A percentile compares a stretch with the other conserved stretches of the same genome.
phyloP scores from a whole-genome alignment of 1,140 invertebrate species.

The Prorops nasuta region DNA sequence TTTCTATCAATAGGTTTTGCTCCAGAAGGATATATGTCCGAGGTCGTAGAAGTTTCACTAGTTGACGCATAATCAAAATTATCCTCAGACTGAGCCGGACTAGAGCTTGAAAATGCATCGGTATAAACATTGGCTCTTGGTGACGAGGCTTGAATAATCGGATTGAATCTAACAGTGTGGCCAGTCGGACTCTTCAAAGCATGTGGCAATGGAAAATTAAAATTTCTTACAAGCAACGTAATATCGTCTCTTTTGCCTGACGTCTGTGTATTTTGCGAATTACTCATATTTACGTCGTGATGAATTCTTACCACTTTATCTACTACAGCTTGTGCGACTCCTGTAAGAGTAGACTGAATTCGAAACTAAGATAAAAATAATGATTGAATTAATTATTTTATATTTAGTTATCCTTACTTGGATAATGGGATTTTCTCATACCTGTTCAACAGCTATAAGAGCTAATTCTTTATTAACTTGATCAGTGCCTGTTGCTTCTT shows the following conservation, averaged over 20 bases:
- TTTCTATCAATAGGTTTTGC: slow-evolving; percentile 55
- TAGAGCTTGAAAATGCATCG: slow-evolving; percentile 30
- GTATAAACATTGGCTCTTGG: slow-evolving; percentile 21
- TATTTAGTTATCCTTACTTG: too few relatives aligned
- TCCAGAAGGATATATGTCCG: slow-evolving; percentile 52
- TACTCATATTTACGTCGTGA: slow-evolving; percentile 75
- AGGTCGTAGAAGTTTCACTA: slow-evolving; percentile 44
- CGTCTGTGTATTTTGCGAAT: slow-evolving; percentile 54
- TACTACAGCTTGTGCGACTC: slow-evolving; percentile 83
- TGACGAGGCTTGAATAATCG: slow-evolving; percentile 57
- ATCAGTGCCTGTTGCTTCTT: slow-evolving; percentile 76
- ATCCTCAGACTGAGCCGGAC: slow-evolving; percentile 37
- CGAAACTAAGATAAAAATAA: slow-evolving; percentile 67
- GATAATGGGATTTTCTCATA: too few relatives aligned
- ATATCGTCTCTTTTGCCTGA: slow-evolving; percentile 71
- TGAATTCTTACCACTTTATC: slow-evolving; percentile 83
- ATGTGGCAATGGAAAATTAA: slow-evolving; percentile 76
- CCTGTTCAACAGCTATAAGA: slow-evolving; percentile 75
- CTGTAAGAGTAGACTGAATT: slow-evolving; percentile 74
- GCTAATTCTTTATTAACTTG: slow-evolving; percentile 80
- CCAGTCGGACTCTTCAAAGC: slow-evolving; percentile 58
- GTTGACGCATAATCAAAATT: slow-evolving; percentile 43
- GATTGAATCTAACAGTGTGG: slow-evolving; percentile 61
- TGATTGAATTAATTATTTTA: too few relatives aligned
- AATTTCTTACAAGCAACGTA: slow-evolving; percentile 82